phyloP scores from a whole-genome alignment of 2,113 vertebrate genomes.

The Nestor notabilis region DNA sequence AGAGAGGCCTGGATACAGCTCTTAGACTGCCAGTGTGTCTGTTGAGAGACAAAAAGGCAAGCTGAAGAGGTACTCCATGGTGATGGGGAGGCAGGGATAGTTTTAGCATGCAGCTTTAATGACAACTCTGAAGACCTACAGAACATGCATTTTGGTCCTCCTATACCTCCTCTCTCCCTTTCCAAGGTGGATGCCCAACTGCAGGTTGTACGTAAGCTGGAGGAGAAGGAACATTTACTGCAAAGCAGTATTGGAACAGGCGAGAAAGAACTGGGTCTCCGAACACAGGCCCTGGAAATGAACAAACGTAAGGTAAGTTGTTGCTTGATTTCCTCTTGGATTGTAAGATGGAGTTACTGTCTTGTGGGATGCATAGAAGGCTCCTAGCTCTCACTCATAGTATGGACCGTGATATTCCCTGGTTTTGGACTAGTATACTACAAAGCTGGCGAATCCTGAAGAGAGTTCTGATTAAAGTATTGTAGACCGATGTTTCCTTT shows the following conservation, averaged over 20 bases:
- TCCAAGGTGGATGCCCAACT: conserved; percentile 93
- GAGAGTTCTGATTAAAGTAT: background rate
- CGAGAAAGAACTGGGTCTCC: conserved; percentile 89
- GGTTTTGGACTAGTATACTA: background rate
- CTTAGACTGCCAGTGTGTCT: background rate
- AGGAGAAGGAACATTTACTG: conserved; percentile 96
- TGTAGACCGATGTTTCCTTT: background rate
- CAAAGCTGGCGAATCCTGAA: background rate
- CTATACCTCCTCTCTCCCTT: background rate
- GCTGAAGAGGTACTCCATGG: background rate
- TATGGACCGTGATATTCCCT: background rate
- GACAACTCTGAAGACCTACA: background rate
- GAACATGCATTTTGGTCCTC: background rate
- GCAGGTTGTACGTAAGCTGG: conserved; percentile 93
- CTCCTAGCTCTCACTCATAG: background rate
- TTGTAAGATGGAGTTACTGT: background rate
- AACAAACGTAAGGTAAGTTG: conserved; percentile 91
- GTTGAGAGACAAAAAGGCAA: background rate
- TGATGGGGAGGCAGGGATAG: background rate
- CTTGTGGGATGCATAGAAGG: background rate
- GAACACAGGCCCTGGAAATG: conserved; percentile 95
- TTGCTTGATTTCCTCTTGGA: background rate
- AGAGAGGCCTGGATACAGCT: background rate
- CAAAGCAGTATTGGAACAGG: conserved; percentile 95
- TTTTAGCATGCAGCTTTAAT: background rate